phyloP scores from a whole-genome alignment of 1,140 invertebrate genomes.

The Leptinotarsa texana region DNA sequence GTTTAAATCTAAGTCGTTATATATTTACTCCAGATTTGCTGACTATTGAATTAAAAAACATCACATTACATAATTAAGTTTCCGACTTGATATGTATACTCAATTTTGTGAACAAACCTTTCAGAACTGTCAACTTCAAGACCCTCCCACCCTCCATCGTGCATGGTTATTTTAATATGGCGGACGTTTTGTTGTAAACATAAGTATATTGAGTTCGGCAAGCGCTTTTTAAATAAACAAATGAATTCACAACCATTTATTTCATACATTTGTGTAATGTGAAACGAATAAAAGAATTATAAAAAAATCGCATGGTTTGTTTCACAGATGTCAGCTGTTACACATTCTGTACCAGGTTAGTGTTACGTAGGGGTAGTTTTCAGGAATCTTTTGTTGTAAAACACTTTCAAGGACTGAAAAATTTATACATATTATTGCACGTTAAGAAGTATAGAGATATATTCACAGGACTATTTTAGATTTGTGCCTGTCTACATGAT shows the following conservation, averaged over 20 bases:
- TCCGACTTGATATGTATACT: too few species aligned
- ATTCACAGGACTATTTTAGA: too few species aligned
- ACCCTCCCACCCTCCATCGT: slow-evolving; percentile 42
- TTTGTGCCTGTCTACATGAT: too few species aligned
- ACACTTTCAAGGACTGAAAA: neutral
- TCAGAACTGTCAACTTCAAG: slow-evolving; percentile 27
- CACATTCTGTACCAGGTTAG: slow-evolving; percentile 68
- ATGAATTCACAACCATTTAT: neutral
- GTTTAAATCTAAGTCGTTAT: too few species aligned
- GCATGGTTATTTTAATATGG: slow-evolving; percentile 52
- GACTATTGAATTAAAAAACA: too few species aligned
- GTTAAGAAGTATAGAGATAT: too few species aligned
- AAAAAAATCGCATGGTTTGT: slow-evolving; percentile 56
- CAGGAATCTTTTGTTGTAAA: neutral
- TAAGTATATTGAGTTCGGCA: slow-evolving; percentile 28
- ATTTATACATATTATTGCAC: too few species aligned
- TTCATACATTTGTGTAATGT: slow-evolving; percentile 10
- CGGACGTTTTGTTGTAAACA: slow-evolving; percentile 54
- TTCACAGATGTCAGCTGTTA: slow-evolving; percentile 66
- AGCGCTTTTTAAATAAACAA: slow-evolving; percentile 27
- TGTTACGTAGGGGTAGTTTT: slow-evolving; percentile 40
- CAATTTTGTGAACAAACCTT: slow-evolving; percentile 1
- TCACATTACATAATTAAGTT: too few species aligned
- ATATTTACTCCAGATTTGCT: too few species aligned
- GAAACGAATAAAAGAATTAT: slow-evolving; percentile 22